A percentile compares a stretch with the other conserved stretches of the same genome.
phyloP scores from a whole-genome alignment of 2,113 vertebrate species.

The Cranoglanis bouderius region DNA sequence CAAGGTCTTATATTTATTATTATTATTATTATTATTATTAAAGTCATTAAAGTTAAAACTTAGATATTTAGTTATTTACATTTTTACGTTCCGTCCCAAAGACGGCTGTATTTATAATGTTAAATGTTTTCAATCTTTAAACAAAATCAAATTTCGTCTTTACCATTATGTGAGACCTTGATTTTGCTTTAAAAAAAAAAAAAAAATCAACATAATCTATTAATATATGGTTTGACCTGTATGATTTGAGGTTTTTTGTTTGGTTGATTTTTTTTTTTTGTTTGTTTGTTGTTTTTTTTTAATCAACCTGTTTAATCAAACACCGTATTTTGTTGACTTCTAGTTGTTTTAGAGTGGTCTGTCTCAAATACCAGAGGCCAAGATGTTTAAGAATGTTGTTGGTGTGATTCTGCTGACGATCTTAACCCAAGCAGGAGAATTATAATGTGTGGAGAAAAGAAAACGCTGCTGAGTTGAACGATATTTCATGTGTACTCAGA shows the following conservation, averaged over 20 bases:
- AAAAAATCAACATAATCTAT: not conserved
- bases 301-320: constrained; percentile 7
- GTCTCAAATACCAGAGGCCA: constrained; percentile 20
- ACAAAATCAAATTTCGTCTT: not conserved
- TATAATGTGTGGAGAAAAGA: not conserved
- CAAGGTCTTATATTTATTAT: constrained; percentile 9
- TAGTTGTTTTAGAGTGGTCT: not conserved
- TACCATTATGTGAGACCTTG: not conserved
- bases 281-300: not conserved
- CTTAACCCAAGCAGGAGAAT: not conserved
- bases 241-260: not conserved
- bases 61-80: not conserved
- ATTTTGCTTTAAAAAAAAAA: constrained; percentile 13
- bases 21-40: not conserved
- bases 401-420: not conserved
- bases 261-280: not conserved
- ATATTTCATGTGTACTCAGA: not conserved
- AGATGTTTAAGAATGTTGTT: constrained; percentile 11
- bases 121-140: not conserved
- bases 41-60: not conserved
- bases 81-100: constrained; percentile 16
- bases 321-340: not conserved
- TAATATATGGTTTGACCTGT: constrained; percentile 8
- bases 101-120: constrained; percentile 1
- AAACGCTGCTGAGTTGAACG: not conserved